A percentile compares a stretch with the other conserved stretches of the same genome.
phyloP scores from a whole-genome alignment of 2,888 invertebrate genomes.

The Pharmacophagus antenor region DNA sequence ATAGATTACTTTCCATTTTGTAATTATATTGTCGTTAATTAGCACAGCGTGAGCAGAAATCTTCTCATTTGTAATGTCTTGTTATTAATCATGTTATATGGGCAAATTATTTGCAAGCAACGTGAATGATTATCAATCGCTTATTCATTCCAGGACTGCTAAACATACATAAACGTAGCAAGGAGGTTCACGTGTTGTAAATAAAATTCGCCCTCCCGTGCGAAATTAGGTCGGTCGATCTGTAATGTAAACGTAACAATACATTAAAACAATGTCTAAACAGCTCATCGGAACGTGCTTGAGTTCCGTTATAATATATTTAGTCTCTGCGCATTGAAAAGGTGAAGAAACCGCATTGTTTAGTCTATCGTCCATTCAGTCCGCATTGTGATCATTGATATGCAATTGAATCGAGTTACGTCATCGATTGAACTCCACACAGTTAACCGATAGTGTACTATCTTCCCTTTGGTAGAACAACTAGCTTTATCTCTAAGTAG shows the following conservation, averaged over 20 bases:
- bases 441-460: no score
- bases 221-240: neutral
- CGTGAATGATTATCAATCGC: no score
- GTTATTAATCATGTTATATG: neutral
- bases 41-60: no score
- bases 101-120: no score
- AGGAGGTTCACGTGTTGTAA: no score
- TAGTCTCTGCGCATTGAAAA: neutral
- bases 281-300: neutral
- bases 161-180: no score
- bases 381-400: slow-evolving; percentile 21
- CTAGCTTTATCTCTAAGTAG: no score
- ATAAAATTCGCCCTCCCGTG: no score
- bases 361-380: slow-evolving; percentile 22
- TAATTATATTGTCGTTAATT: no score
- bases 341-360: slow-evolving; percentile 22
- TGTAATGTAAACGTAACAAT: neutral
- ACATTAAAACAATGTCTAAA: neutral
- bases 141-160: no score
- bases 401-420: slow-evolving; percentile 15
- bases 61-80: neutral
- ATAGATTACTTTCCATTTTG: neutral
- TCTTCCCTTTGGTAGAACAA: no score
- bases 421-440: slow-evolving; percentile 11
- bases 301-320: neutral